These are phyloP conservation scores for Cabera pusaria DNA, from an alignment of 2,888 invertebrate genomes.

Conservation along the genomic window DNA sequence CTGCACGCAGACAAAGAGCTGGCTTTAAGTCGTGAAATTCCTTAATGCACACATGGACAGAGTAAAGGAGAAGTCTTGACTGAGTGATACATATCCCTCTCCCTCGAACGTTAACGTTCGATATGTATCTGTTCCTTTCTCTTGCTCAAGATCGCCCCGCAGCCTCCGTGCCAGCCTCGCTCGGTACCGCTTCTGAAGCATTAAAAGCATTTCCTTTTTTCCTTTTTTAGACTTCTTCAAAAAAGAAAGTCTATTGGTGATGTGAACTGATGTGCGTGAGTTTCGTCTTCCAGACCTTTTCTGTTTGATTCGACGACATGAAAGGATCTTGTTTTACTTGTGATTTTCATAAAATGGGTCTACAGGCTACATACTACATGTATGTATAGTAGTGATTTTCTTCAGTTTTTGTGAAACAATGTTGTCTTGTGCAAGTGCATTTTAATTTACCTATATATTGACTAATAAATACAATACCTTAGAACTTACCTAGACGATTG, in stretches of 20 bases:
- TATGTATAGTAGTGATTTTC: too few species aligned
- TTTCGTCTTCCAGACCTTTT: constrained; percentile 6
- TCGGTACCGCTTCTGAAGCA: constrained; percentile 56
- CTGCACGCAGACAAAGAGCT: constrained; percentile 30
- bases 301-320: too few species aligned
- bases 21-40: constrained; percentile 42
- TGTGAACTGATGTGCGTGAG: constrained; percentile 16
- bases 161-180: constrained; percentile 52
- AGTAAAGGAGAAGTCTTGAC: constrained; percentile 32
- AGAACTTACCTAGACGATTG: too few species aligned
- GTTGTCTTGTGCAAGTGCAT: too few species aligned
- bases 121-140: constrained; percentile 48
- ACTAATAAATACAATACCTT: too few species aligned
- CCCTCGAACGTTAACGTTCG: constrained; percentile 40
- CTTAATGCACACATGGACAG: constrained; percentile 40
- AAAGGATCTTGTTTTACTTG: constrained; percentile 1
- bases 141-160: constrained; percentile 41
- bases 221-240: constrained; percentile 40
- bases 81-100: constrained; percentile 43
- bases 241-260: constrained; percentile 33
- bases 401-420: too few species aligned
- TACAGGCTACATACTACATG: too few species aligned
- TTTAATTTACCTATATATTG: too few species aligned
- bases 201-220: constrained; percentile 45
- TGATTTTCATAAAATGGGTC: neutral